phyloP scores from a whole-genome alignment of 2,113 vertebrate species.

The Pelmatolapia mariae region DNA sequence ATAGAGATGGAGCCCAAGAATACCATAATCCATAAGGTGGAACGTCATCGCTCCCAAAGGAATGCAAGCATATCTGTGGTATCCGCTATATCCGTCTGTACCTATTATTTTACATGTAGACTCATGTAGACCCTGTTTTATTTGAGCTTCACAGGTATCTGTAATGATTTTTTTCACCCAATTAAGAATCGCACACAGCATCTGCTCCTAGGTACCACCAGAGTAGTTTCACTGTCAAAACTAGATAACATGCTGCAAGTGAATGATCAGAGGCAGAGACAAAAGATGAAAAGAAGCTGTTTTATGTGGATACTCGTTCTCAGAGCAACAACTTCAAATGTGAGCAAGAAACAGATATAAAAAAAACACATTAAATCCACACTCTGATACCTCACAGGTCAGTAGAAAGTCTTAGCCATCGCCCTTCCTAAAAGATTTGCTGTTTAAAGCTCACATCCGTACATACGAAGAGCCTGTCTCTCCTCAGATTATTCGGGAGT shows the following conservation, averaged over 20 bases:
- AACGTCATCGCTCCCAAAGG: conserved; percentile 46
- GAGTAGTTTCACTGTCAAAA: conserved; percentile 56
- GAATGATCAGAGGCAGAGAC: conserved; percentile 22
- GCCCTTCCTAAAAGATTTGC: conserved; percentile 22
- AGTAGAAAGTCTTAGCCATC: neutral
- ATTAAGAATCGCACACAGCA: conserved; percentile 72
- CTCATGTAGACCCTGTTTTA: conserved; percentile 59
- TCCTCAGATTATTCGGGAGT: conserved; percentile 56
- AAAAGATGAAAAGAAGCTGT: neutral
- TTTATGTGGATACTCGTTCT: neutral
- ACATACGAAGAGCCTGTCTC: conserved; percentile 24
- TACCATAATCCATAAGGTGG: conserved; percentile 17
- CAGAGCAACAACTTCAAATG: neutral
- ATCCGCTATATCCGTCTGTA: conserved; percentile 54
- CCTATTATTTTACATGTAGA: conserved; percentile 53
- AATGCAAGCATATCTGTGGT: neutral
- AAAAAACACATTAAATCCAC: neutral
- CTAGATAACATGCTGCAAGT: conserved; percentile 47
- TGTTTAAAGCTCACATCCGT: conserved; percentile 31
- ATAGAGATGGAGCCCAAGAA: conserved; percentile 23
- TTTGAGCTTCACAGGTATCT: conserved; percentile 64
- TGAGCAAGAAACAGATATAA: neutral
- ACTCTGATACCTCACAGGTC: neutral
- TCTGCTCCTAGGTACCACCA: conserved; percentile 59
- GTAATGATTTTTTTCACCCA: conserved; percentile 67